These are phyloP conservation scores for Nettapus auritus DNA, from an alignment of 2,113 vertebrate species.

Conservation along the genomic window DNA sequence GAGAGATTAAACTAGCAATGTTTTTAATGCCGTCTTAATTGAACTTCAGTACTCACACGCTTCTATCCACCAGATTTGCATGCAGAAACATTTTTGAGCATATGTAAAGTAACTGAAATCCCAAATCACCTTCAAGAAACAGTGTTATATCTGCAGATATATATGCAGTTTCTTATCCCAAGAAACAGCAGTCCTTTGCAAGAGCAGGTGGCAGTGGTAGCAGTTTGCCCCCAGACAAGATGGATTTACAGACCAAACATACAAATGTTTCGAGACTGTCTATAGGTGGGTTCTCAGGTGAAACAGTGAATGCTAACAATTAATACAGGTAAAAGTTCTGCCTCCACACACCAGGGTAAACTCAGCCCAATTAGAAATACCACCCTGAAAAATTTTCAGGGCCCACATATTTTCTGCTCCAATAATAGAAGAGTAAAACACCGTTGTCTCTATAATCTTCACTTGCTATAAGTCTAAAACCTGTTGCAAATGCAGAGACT, in stretches of 20 bases:
- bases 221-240: background rate
- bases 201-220: background rate
- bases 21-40: background rate
- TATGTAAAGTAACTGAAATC: background rate
- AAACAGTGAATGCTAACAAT: background rate
- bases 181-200: background rate
- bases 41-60: background rate
- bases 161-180: no score
- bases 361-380: background rate
- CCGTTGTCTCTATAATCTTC: background rate
- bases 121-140: background rate
- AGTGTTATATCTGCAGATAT: background rate
- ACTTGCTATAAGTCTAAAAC: background rate
- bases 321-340: background rate
- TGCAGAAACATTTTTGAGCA: background rate
- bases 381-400: background rate
- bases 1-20: background rate
- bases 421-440: background rate
- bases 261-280: background rate
- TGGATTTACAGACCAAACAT: rapidly evolving
- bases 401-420: rapidly evolving
- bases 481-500: rapidly evolving
- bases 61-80: background rate
- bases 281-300: background rate
- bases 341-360: rapidly evolving